Percentiles rank a stretch among this genome's conserved stretches.
These are phyloP conservation scores for Sisyra nigra DNA, from an alignment of 2,888 invertebrate species.

Conservation along the genomic window DNA sequence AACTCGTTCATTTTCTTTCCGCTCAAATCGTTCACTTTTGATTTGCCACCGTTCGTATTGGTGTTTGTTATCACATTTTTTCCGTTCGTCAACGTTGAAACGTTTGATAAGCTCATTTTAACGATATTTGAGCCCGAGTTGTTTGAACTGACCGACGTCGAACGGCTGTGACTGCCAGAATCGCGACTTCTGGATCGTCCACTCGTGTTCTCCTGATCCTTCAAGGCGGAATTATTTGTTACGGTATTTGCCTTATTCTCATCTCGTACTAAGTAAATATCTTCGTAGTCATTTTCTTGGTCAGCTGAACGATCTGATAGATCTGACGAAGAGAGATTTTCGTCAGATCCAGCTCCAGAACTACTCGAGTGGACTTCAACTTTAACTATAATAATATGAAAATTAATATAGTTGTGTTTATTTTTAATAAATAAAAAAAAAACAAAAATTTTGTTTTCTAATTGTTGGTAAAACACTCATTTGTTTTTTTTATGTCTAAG, in stretches of 20 bases:
- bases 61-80: too few relatives aligned
- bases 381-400: constrained; percentile 42
- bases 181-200: constrained; percentile 27
- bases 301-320: constrained; percentile 31
- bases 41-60: constrained; percentile 2
- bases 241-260: constrained; percentile 24
- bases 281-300: constrained; percentile 63
- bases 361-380: constrained; percentile 72
- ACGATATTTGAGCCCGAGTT: constrained; percentile 24
- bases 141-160: constrained; percentile 25
- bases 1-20: constrained; percentile 22
- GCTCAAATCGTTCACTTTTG: constrained; percentile 2
- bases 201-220: constrained; percentile 18
- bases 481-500: background rate
- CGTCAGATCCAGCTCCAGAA: constrained; percentile 45
- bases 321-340: constrained; percentile 41
- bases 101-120: constrained; percentile 17
- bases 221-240: constrained; percentile 12
- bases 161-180: constrained; percentile 57
- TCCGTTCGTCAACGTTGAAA: background rate
- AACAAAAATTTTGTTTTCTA: background rate
- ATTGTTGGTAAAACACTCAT: background rate
- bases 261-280: constrained; percentile 57
- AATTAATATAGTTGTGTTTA: too few relatives aligned
- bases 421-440: too few relatives aligned